Evolutionary conservation across 2,888 invertebrate genomes (phyloP), one percentile per base, ranked within the genome.

Genomic region (Chloromyia formosa): DNA sequence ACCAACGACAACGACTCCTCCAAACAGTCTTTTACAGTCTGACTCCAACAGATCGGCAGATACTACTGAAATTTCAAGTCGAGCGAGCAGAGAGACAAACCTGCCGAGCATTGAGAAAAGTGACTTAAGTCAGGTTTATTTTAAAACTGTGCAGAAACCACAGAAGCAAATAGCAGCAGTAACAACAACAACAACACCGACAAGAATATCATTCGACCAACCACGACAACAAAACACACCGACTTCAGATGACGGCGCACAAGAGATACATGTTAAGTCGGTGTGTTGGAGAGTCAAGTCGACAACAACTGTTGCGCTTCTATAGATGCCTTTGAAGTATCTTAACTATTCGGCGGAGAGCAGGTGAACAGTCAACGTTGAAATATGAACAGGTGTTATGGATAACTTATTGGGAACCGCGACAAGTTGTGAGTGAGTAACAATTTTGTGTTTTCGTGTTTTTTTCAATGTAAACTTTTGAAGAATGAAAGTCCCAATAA

Each of bases 111-210:
- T 42, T 58, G 73, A 73, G 73, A 66, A 75, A 71, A 76, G 74
- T 76, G 76, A 74, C 76, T 76, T 76, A 74, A 76, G 76, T 75
- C 76, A 76, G 76, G 76, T 76, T 76, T 76, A 74, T 71, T 73
- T 71, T 74, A 76, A 35, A 76, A 53, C 76, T 71, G 74, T 74
- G 76, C 76, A 76, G 74, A 75, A 75, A 76, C 74, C 73, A 64
- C 73, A 66, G 45, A 35, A 35, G 27, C 7, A 35, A 35, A 7
- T 35, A 35, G 27, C 62, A 42, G 40, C 62, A 40, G 40, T n/a
- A 35, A 62, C 62, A 42, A 62, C 62, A 40, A 62, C 40, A 35
- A 62, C 62, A 20, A 53, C 53, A 53, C n/a, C 53, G 53, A 16
- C 16, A 53, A 35, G 27, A 35, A 35, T 35, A 35, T 35, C 27